Base-by-base conservation (phyloP, 1,140 invertebrate genomes). In the Nephotettix cincticeps region DNA sequence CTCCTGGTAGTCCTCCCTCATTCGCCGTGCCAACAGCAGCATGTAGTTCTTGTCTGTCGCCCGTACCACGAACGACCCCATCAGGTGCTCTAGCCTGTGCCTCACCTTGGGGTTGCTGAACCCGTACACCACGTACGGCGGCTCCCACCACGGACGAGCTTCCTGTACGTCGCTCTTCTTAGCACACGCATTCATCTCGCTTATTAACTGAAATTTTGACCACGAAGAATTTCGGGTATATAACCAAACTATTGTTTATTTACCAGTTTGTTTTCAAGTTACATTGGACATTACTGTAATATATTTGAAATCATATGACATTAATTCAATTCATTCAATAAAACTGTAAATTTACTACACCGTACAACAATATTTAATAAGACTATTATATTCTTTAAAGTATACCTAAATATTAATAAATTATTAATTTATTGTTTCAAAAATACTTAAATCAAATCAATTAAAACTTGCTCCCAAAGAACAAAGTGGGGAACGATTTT, bases 31-130 rank as follows among this genome's bases (percentile, higher is more conserved):
- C n/a, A 91, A 79, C 21, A 84, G 83, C 64, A 83, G 82, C 88
- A 91, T 90, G 79, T 87, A 89, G 64, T 81, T 81, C 71, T 86
- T 83, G 78, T 90, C 88, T 4, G 87, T 88, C 32, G 89, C 80
- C 66, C 84, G 81, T 3, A 89, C 87, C 65, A 88, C 80, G 78
- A 87, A 88, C 23, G 83, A 86, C 30, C 86, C 87, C 87, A 89
- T 89, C n/a, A 89, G 78, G 74, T 83, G 82, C 77, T 89, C 87
- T 56, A 90, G 77, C 30, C 83, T 82, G 21, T 85, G 83, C 58
- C 82, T 81, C 23, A 88, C 85, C 71, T 81, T 79, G 29, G 84
- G 83, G 75, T 85, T 78, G 73, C 82, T 83, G 75, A 88, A 87
- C 73, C 85, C 86, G 76, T 45, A 78, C 78, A 65, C 17, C 3